Base-by-base conservation (phyloP, 2,113 vertebrate species). In the Spea bombifrons region DNA sequence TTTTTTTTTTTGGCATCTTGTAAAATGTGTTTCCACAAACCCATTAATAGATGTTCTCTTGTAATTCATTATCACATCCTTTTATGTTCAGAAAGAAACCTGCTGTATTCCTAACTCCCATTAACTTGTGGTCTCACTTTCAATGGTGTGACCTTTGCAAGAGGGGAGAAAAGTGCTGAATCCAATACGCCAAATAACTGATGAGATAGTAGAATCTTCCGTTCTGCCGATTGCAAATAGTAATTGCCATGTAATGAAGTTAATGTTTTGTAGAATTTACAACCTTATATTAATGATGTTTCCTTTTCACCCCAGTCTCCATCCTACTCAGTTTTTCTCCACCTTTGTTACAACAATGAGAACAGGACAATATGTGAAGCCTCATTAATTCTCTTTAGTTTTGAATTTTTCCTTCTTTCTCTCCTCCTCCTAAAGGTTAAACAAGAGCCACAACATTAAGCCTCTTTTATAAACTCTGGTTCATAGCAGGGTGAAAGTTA, bases 261-360 rank as follows among this genome's bases (percentile, higher is more conserved):
- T 93, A 95, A 94, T 94, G 93, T 93, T 93, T 93, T 86, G 93
- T 92, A 90, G 91, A 92, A 94, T 97, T 96, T 95, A 96, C 92
- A 91, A 88, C 92, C 88, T 85, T 86, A 87, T 89, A 87, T 92
- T 91, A 89, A 91, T 83, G 88, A 82, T 83, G 84, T 85, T 88
- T 88, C 86, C 86, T 86, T 86, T 83, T 85, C 80, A 85, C 81
- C 84, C 83, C 84, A 57, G 49, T 81, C 84, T 88, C 75, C 83
- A 81, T 85, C 85, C 82, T 57, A 87, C 86, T 88, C 87, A 84
- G 82, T 90, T 91, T 90, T 86, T 70, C 8, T 81, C 84, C 82
- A 83, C 85, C 80, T 83, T 91, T 87, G 86, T 78, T 83, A 84
- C 84, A 88, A 94, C 90, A 92, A 94, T 92, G 89, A 90, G 83